A percentile compares a stretch with the other conserved stretches of the same genome.
phyloP scores from a whole-genome alignment of 2,888 invertebrate genomes.

The Lycocerus yunnanus region DNA sequence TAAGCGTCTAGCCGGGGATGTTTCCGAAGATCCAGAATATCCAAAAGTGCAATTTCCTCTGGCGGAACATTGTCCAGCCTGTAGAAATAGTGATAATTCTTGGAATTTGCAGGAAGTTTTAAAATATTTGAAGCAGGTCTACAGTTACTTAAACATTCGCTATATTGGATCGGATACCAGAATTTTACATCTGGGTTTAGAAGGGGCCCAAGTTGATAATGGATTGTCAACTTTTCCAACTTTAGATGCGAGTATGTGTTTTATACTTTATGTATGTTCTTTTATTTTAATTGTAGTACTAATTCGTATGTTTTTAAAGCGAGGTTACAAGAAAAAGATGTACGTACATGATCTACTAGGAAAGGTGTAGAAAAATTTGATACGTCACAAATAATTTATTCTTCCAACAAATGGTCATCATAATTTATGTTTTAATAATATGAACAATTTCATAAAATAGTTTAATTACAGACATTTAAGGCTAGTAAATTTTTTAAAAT shows the following conservation, averaged over 20 bases:
- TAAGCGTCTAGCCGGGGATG: constrained; percentile 79
- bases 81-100: constrained; percentile 59
- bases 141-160: constrained; percentile 55
- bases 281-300: constrained; percentile 71
- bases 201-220: constrained; percentile 26
- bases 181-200: constrained; percentile 46
- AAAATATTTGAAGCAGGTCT: constrained; percentile 64
- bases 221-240: constrained; percentile 39
- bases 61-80: constrained; percentile 67
- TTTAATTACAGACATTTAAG: constrained; percentile 17
- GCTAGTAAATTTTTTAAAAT: constrained; percentile 21
- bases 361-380: constrained; percentile 64
- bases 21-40: constrained; percentile 86
- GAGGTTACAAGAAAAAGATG: constrained; percentile 74
- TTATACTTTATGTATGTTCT: constrained; percentile 62
- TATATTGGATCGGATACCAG: constrained; percentile 56
- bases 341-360: constrained; percentile 72
- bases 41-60: constrained; percentile 91
- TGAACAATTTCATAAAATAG: constrained; percentile 10
- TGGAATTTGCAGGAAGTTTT: constrained; percentile 71
- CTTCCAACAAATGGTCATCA: constrained; percentile 36
- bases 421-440: constrained; percentile 1
- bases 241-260: constrained; percentile 53
- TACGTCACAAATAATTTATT: constrained; percentile 30
- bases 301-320: constrained; percentile 70